Evolutionary conservation across 2,888 invertebrate genomes (phyloP).

Genomic region (Chloroclysta siterata): DNA sequence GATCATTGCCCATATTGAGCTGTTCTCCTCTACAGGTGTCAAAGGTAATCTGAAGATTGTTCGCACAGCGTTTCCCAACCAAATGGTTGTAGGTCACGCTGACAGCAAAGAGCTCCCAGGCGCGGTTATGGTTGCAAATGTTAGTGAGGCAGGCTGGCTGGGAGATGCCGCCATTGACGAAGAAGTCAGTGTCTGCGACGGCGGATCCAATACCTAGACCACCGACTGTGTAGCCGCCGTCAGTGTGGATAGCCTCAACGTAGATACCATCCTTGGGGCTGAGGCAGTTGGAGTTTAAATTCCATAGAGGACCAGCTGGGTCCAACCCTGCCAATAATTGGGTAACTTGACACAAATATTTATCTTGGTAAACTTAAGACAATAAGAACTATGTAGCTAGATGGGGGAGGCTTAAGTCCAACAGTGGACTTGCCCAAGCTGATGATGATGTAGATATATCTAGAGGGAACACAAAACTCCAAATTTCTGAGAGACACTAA

Average conservation of each 20-base stretch:
- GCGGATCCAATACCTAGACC: conserved; percentile 74
- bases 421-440: no score
- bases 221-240: conserved; percentile 70
- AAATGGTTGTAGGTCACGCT: conserved; percentile 63
- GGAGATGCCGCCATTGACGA: conserved; percentile 83
- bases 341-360: not conserved
- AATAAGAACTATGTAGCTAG: not conserved
- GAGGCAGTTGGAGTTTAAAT: conserved; percentile 51
- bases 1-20: conserved; percentile 61
- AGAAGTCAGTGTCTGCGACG: conserved; percentile 84
- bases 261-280: conserved; percentile 63
- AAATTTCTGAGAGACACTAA: no score
- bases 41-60: conserved; percentile 51
- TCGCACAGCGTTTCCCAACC: conserved; percentile 56
- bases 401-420: no score
- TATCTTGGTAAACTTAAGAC: not conserved
- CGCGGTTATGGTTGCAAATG: conserved; percentile 67
- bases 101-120: conserved; percentile 66
- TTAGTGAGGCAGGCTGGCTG: conserved; percentile 65
- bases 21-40: conserved; percentile 58
- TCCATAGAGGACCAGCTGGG: conserved; percentile 69
- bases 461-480: no score
- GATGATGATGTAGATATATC: no score
- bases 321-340: conserved; percentile 56
- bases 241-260: conserved; percentile 75